Evolutionary conservation across 2,113 vertebrate species (phyloP).

Genomic region (Trochalopteron elliotii): DNA sequence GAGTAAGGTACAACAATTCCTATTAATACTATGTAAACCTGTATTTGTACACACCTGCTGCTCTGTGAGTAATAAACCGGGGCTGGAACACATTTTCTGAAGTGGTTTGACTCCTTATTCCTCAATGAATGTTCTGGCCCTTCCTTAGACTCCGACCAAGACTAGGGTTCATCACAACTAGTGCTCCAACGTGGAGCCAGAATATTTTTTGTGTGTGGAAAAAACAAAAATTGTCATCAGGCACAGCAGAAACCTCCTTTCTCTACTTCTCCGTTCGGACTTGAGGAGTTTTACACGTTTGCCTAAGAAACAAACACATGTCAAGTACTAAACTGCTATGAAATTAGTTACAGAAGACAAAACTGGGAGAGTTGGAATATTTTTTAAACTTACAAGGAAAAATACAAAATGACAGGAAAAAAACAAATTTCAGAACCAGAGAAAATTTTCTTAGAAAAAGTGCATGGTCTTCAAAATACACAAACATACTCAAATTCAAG

Average conservation of each 20-base stretch:
- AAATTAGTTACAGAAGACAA: conserved; percentile 45
- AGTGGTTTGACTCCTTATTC: conserved; percentile 73
- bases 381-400: conserved; percentile 26
- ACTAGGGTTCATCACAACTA: conserved; percentile 69
- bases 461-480: not conserved
- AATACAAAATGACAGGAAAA: not conserved
- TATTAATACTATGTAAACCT: conserved; percentile 56
- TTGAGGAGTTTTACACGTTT: conserved; percentile 77
- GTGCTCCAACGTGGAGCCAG: conserved; percentile 65
- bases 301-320: conserved; percentile 80
- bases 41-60: conserved; percentile 77
- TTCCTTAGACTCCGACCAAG: conserved; percentile 75
- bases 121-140: conserved; percentile 73
- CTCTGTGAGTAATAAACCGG: conserved; percentile 71
- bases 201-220: conserved; percentile 67
- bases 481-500: not conserved
- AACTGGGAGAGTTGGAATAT: not conserved
- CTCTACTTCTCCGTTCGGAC: conserved; percentile 72
- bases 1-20: conserved; percentile 31
- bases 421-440: not conserved
- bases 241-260: conserved; percentile 76
- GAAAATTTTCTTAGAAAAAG: not conserved
- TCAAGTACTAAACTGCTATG: conserved; percentile 68
- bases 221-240: conserved; percentile 76
- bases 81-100: conserved; percentile 70